These are phyloP conservation scores for Pangasius sanitwongsei DNA, from an alignment of 2,797 vertebrate genomes.

Conservation along the genomic window DNA sequence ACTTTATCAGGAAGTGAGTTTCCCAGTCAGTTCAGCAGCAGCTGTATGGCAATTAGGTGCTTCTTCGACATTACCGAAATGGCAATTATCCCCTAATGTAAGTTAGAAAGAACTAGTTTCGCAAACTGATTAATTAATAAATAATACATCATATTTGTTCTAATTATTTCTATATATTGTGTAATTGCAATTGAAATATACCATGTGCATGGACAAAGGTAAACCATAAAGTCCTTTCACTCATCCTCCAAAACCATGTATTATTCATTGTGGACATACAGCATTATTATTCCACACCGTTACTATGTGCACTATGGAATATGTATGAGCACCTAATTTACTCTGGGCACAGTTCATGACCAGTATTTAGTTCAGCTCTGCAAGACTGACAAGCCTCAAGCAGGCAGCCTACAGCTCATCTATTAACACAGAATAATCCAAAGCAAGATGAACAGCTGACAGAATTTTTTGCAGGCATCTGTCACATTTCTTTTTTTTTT, in stretches of 20 bases:
- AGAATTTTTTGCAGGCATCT: neutral
- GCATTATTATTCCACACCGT: constrained; percentile 23
- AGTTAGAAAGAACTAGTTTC: neutral
- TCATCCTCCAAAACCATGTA: constrained; percentile 27
- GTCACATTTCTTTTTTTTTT: neutral
- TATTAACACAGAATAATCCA: constrained; percentile 4
- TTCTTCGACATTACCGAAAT: neutral
- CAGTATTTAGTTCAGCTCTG: neutral
- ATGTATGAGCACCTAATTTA: constrained; percentile 35
- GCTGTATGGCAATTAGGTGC: neutral
- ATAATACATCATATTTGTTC: constrained; percentile 8
- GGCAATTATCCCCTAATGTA: neutral
- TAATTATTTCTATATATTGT: constrained; percentile 5
- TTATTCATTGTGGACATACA: constrained; percentile 37
- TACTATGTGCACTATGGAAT: constrained; percentile 26
- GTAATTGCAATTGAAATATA: neutral
- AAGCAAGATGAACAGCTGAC: neutral
- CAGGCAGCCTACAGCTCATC: constrained; percentile 7
- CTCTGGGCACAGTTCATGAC: constrained; percentile 14
- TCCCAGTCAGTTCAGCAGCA: neutral
- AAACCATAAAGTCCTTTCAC: constrained; percentile 21
- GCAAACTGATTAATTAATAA: neutral
- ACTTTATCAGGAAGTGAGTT: neutral
- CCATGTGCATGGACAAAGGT: neutral
- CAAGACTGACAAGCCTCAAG: constrained; percentile 13